Evolutionary conservation across 2,113 vertebrate genomes (phyloP), one percentile per base, ranked within the genome.

Genomic region (Phoenicopterus ruber): DNA sequence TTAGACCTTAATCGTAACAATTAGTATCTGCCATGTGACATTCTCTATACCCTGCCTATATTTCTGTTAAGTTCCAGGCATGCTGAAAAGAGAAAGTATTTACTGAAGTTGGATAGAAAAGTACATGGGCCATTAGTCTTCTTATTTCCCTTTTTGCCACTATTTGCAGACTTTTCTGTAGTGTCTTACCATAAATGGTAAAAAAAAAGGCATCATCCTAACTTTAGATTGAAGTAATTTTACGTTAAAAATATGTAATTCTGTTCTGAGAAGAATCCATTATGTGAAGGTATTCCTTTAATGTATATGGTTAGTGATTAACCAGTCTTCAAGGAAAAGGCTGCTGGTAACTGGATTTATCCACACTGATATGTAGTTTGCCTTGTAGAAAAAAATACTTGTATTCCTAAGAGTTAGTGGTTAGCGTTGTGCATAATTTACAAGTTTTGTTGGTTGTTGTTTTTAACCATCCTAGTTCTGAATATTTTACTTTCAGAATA

Each of bases 1-100:
- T 98, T 98, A 98, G 98, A 98, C 98, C 98, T 98, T 99, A 98
- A 99, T 99, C 97, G 98, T 96, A 99, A 98, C 98, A 98, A 99
- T 99, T 98, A 99, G 98, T 98, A 98, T 98, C 97, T 98, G 97
- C 97, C 98, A 98, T 99, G 98, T 99, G 98, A 99, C 98, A 98
- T 97, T 97, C 97, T 96, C 86, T 46, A 73, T 94, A 90, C 93
- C 81, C 94, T 93, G 96, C 96, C 95, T 97, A 88, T 92, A 95
- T 95, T 98, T 94, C 97, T 98, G 87, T 81, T 94, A 97, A 97
- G 94, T 98, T 97, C 84, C 72, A 96, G 94, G 95, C 95, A 96
- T 93, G 94, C 94, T 97, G 88, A 94, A 98, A 97, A 94, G 89
- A 91, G 72, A 96, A 90, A 97, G 49, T 96, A 29, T 94, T 97